A percentile compares a stretch with the other conserved stretches of the same genome.
Evolutionary conservation across 2,888 invertebrate genomes (phyloP).

Genomic region (Gymnocheta viridis): DNA sequence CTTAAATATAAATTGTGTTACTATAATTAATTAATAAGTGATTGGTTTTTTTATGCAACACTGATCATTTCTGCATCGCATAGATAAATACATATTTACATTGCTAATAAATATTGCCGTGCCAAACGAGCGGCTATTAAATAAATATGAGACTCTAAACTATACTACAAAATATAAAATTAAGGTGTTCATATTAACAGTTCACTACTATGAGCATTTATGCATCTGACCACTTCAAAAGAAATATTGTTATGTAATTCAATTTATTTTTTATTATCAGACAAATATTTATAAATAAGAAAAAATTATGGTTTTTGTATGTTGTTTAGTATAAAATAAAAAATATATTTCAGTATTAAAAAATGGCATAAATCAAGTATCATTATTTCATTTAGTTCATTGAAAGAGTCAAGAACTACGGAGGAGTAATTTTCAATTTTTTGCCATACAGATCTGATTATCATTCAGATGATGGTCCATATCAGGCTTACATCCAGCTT

Average conservation of each 20-base stretch:
- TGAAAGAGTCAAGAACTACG: too few relatives aligned
- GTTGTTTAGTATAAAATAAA: background rate
- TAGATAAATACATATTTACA: background rate
- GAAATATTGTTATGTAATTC: background rate
- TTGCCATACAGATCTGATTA: too few relatives aligned
- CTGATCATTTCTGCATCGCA: slow-evolving; percentile 26
- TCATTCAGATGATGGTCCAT: too few relatives aligned
- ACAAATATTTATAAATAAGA: too few relatives aligned
- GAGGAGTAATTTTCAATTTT: too few relatives aligned
- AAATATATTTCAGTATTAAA: background rate
- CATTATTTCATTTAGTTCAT: too few relatives aligned
- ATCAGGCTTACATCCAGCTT: too few relatives aligned
- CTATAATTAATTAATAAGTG: slow-evolving; percentile 65
- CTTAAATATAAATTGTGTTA: slow-evolving; percentile 23
- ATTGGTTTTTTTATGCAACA: slow-evolving; percentile 68
- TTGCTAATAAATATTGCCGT: slow-evolving; percentile 27
- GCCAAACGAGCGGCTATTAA: slow-evolving; percentile 13
- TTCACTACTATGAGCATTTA: background rate
- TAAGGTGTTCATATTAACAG: background rate
- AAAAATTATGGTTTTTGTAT: too few relatives aligned
- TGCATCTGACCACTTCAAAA: background rate
- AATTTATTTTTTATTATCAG: background rate
- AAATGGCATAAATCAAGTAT: too few relatives aligned
- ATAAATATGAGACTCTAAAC: background rate
- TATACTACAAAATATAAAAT: background rate